Conservation (phyloP, 2,113 vertebrate species). For the Natator depressus region DNA sequence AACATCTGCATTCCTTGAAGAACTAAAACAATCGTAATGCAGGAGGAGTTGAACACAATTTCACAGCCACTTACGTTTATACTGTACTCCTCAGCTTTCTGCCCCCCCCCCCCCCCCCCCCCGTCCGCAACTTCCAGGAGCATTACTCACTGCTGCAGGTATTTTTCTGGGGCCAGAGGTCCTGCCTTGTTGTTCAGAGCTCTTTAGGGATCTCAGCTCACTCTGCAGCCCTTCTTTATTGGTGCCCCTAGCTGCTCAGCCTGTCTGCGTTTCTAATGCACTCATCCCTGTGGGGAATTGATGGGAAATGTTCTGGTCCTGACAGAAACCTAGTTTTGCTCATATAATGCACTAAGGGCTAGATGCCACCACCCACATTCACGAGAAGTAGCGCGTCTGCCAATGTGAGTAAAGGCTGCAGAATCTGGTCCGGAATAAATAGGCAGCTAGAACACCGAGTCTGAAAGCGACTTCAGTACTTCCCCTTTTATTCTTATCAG, state of each 20-base stretch:
- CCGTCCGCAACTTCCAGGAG: fast-evolving
- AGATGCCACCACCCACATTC: not conserved
- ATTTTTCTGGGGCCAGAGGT: not conserved
- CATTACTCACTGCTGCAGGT: not conserved
- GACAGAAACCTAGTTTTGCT: not conserved
- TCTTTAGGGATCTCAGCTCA: not conserved
- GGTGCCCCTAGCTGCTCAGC: not conserved
- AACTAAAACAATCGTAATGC: not conserved
- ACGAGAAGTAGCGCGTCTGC: not conserved
- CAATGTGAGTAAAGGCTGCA: not conserved
- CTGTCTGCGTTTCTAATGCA: not conserved
- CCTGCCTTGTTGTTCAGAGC: not conserved
- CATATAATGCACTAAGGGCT: not conserved
- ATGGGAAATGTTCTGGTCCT: not conserved
- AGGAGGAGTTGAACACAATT: not conserved
- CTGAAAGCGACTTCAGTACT: not conserved
- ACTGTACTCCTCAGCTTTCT: not conserved
- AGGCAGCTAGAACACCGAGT: not conserved
- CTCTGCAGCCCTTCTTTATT: not conserved
- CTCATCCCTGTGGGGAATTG: not conserved
- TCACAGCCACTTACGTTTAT: slow-evolving; percentile 28
- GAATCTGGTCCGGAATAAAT: not conserved
- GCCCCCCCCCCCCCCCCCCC: too few species aligned
- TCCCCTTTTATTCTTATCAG: not conserved
- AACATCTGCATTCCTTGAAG: not conserved